Conservation (phyloP, 2,888 invertebrate species). For the Drosophila siamana region DNA sequence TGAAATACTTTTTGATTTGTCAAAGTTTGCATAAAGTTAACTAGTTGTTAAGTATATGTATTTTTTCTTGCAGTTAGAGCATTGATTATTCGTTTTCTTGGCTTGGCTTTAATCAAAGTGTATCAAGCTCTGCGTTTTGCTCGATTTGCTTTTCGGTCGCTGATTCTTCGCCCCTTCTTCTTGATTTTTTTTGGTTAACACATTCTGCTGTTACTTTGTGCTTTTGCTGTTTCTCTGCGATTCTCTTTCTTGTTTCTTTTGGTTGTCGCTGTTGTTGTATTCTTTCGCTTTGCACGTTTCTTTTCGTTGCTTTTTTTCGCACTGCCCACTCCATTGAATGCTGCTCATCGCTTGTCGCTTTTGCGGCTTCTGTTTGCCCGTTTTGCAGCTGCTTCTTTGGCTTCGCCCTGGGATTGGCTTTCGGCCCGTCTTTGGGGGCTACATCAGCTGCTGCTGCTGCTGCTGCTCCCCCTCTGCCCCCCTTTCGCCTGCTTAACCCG, state of each 20-base stretch:
- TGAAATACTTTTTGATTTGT: background rate
- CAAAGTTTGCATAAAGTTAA: too few species aligned
- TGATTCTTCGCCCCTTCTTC: conserved; percentile 34
- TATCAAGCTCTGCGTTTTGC: conserved; percentile 41
- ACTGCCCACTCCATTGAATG: conserved; percentile 52
- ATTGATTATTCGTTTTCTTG: background rate
- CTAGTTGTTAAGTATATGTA: too few species aligned
- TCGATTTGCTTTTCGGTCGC: conserved; percentile 28
- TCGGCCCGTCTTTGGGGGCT: conserved; percentile 32
- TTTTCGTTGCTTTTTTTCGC: conserved; percentile 6
- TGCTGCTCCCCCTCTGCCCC: background rate
- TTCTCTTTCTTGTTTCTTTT: background rate
- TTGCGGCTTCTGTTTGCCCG: conserved; percentile 77
- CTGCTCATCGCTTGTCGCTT: conserved; percentile 68
- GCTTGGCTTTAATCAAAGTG: conserved; percentile 51
- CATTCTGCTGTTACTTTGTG: conserved; percentile 47
- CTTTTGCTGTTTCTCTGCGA: background rate
- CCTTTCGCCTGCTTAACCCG: too few species aligned
- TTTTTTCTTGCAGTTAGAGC: background rate
- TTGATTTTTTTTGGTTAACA: conserved; percentile 54
- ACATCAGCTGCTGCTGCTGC: conserved; percentile 1
- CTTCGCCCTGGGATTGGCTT: conserved; percentile 60
- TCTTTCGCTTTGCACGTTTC: conserved; percentile 1
- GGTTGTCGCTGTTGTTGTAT: background rate
- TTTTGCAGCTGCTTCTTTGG: conserved; percentile 64